phyloP scores from a whole-genome alignment of 1,140 invertebrate species.

The Centruroides sculpturatus region DNA sequence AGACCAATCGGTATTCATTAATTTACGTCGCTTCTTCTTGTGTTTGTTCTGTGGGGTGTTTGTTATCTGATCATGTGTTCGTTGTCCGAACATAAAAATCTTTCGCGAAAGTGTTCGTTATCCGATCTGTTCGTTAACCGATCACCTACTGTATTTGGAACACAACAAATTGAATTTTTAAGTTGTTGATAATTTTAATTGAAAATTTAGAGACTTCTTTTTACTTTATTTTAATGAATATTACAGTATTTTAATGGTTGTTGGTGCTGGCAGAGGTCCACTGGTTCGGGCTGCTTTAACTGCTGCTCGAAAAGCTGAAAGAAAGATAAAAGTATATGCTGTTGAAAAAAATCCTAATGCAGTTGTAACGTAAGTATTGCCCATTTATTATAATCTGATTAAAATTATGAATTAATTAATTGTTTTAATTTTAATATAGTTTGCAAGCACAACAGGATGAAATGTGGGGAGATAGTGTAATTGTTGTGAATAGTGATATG shows the following conservation, averaged over 20 bases:
- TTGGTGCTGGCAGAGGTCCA: conserved; percentile 91
- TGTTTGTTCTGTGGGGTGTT: too few relatives aligned
- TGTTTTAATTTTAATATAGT: conserved; percentile 1
- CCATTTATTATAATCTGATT: neutral
- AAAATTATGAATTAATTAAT: neutral
- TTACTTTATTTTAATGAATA: too few relatives aligned
- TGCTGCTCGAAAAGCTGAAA: conserved; percentile 51
- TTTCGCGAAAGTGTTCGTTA: too few relatives aligned
- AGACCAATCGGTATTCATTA: too few relatives aligned
- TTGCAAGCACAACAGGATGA: conserved; percentile 61
- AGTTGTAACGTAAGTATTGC: conserved; percentile 53
- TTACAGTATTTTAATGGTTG: conserved; percentile 61
- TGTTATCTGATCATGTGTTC: too few relatives aligned
- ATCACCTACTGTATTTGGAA: too few relatives aligned
- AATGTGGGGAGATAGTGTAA: conserved; percentile 53
- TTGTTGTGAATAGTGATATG: conserved; percentile 74
- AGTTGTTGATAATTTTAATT: too few relatives aligned
- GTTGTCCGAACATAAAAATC: too few relatives aligned
- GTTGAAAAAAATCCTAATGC: conserved; percentile 98
- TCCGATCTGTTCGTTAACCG: too few relatives aligned
- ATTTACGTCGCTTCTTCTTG: too few relatives aligned
- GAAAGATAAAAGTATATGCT: conserved; percentile 64
- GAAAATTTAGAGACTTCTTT: too few relatives aligned
- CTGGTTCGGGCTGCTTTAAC: conserved; percentile 68
- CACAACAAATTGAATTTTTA: too few relatives aligned